Conservation (phyloP, 2,888 invertebrate genomes). For the Sclerodermus sp. region DNA sequence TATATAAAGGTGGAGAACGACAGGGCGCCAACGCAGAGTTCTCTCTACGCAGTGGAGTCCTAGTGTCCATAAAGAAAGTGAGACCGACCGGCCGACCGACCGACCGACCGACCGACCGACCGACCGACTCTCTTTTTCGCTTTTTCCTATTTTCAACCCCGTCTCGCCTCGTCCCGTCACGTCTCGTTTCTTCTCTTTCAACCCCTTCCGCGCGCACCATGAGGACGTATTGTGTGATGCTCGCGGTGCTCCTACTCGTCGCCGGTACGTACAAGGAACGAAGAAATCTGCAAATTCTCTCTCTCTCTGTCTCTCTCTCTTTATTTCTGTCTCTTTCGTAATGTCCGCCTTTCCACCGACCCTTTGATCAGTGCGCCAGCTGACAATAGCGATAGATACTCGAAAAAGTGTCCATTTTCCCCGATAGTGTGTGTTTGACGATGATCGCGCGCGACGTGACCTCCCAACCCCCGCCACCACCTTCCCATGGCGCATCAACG, state of each 20-base stretch:
- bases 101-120: slow-evolving; percentile 35
- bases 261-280: slow-evolving; percentile 57
- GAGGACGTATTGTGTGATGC: slow-evolving; percentile 54
- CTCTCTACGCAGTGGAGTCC: slow-evolving; percentile 37
- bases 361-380: too few species aligned
- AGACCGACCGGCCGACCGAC: slow-evolving; percentile 34
- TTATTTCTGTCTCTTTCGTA: too few species aligned
- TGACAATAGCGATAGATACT: too few species aligned
- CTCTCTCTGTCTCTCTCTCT: too few species aligned
- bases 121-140: slow-evolving; percentile 21
- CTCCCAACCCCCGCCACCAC: too few species aligned
- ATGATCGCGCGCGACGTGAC: too few species aligned
- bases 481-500: too few species aligned
- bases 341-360: too few species aligned
- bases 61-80: slow-evolving; percentile 21
- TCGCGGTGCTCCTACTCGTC: slow-evolving; percentile 54
- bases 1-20: slow-evolving; percentile 56
- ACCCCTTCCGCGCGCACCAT: slow-evolving; percentile 35
- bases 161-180: slow-evolving; percentile 17
- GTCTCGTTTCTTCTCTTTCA: slow-evolving; percentile 2
- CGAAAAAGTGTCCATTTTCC: too few species aligned
- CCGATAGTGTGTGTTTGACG: too few species aligned
- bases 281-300: too few species aligned
- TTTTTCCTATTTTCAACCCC: slow-evolving; percentile 20
- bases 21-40: slow-evolving; percentile 53